Conservation (phyloP, 1,140 invertebrate species). For the Goniozus legneri region DNA sequence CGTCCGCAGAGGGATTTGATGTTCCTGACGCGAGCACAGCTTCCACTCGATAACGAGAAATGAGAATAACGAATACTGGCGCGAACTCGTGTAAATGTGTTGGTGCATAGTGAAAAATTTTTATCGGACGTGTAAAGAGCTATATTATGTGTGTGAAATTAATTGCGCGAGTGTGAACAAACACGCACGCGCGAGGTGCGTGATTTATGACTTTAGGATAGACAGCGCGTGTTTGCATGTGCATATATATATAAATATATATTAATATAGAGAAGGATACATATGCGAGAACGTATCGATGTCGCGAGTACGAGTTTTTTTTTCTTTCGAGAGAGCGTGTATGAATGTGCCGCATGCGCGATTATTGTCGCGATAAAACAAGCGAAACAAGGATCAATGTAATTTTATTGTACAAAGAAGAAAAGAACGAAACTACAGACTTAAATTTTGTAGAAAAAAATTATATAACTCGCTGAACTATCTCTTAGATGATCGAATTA, state of each 20-base stretch:
- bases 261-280: too few relatives aligned
- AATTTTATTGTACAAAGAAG: constrained; percentile 51
- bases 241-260: not conserved
- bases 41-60: too few relatives aligned
- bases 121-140: constrained; percentile 13
- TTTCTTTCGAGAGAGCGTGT: too few relatives aligned
- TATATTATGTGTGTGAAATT: too few relatives aligned
- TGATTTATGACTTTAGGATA: constrained; percentile 10
- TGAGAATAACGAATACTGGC: too few relatives aligned
- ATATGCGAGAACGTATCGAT: too few relatives aligned
- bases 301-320: too few relatives aligned
- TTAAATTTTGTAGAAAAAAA: constrained; percentile 42
- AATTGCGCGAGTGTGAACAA: too few relatives aligned
- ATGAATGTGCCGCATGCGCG: constrained; percentile 9
- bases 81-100: constrained; percentile 8
- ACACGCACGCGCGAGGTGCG: too few relatives aligned
- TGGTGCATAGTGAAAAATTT: constrained; percentile 25
- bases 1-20: constrained; percentile 1
- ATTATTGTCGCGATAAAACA: constrained; percentile 19
- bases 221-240: constrained; percentile 11
- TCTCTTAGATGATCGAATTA: constrained; percentile 24
- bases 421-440: constrained; percentile 26
- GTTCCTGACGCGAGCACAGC: constrained; percentile 3
- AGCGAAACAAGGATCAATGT: too few relatives aligned
- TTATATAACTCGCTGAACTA: constrained; percentile 22